Evolutionary conservation across 1,140 invertebrate species (phyloP), one percentile per base, ranked within the genome.

Genomic region (Brachionus sp.): DNA sequence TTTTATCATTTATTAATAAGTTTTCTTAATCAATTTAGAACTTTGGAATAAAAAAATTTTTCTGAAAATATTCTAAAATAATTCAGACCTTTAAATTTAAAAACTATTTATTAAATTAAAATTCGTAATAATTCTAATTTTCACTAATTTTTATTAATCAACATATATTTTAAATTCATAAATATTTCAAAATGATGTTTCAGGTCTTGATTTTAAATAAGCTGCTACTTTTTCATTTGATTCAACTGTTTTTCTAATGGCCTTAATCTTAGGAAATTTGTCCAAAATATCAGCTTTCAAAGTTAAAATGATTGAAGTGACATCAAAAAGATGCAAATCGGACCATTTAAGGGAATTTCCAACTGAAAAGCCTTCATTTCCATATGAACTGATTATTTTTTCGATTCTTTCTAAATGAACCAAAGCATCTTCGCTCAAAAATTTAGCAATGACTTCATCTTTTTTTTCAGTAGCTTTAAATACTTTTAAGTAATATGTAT

Each of bases 311-410:
- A 23, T 19, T 3, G 50, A 62, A n/a, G 50, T 64, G 5, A 80
- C 23, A 62, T 80, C 77, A 35, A 33, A 80, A 13, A 80, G 9
- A 80, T 37, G 35, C 29, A 80, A 42, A 80, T 80, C 77, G 23
- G 77, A 23, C 77, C 77, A 80, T 39, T 50, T 80, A 3, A 80
- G 57, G 3, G 33, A 42, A 33, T 25, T 25, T 13, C 77, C 77
- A 39, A 80, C 77, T 62, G 77, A 80, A 80, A 29, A 80, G 33
- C 77, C 77, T 57, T 80, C 50, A 5, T 3, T 62, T 62, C 77
- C 77, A 66, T 42, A 80, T 35, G 62, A 19, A 44, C 6, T 44
- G 0, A 62, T 0, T 10, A 62, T 37, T 66, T 62, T 80, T 62
- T 80, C 77, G 5, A 80, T 33, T 80, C 33, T 57, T 57, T 39